These are phyloP conservation scores for Argyresthia albistria DNA, from an alignment of 2,888 invertebrate genomes.

Conservation along the genomic window DNA sequence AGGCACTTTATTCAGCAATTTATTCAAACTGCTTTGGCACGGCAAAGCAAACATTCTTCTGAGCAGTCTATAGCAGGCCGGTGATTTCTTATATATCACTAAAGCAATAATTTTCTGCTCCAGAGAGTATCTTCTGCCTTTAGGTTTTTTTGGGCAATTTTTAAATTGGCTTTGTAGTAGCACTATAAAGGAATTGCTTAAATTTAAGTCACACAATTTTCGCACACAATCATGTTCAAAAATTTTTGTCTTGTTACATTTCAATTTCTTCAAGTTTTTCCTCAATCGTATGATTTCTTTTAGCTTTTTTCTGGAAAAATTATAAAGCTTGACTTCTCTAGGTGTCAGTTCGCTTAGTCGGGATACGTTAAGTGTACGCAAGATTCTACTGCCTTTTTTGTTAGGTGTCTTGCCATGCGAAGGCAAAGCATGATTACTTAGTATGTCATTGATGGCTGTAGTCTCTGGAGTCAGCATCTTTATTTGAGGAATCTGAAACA, in stretches of 20 bases:
- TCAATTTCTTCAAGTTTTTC: conserved; percentile 4
- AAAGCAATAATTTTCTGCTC: conserved; percentile 9
- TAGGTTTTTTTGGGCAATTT: conserved; percentile 8
- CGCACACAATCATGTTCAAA: conserved; percentile 2
- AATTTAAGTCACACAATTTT: conserved; percentile 1
- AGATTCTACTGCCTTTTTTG: no score
- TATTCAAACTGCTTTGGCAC: conserved; percentile 12
- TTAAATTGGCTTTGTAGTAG: conserved; percentile 9
- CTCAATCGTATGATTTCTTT: conserved; percentile 2
- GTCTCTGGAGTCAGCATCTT: no score
- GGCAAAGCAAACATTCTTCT: conserved; percentile 17
- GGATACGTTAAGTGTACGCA: no score
- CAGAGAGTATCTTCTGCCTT: conserved; percentile 8
- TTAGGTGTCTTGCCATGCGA: no score
- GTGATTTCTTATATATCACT: conserved; percentile 16
- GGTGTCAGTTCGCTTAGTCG: neutral
- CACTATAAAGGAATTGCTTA: conserved; percentile 6
- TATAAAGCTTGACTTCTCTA: conserved; percentile 5
- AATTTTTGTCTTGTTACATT: neutral
- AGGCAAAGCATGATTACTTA: no score
- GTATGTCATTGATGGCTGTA: no score
- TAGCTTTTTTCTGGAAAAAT: conserved; percentile 2
- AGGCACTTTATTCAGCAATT: conserved; percentile 14
- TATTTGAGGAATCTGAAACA: no score
- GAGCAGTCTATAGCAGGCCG: conserved; percentile 16